Conservation (phyloP, 92 coral and sea anemone species). For the Epizoanthus rinbou region DNA sequence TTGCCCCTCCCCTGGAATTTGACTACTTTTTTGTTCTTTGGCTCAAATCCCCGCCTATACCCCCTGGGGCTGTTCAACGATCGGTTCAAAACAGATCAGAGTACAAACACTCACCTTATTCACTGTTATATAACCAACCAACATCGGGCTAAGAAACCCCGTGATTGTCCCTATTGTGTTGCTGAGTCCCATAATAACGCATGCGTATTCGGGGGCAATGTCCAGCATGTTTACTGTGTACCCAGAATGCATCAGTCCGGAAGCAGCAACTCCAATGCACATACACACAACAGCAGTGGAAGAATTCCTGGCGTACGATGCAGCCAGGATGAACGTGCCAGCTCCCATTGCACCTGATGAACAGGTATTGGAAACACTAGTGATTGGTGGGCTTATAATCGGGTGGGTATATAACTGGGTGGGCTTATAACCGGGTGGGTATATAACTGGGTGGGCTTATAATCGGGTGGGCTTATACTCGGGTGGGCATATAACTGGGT, state of each 20-base stretch:
- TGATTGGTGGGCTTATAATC: background rate
- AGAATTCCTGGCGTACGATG: slow-evolving; percentile 73
- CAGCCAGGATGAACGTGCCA: slow-evolving; percentile 73
- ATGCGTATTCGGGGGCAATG: slow-evolving; percentile 87
- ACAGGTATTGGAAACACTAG: background rate
- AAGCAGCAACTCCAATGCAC: slow-evolving; percentile 89
- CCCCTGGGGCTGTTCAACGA: too few relatives aligned
- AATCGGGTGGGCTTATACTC: too few relatives aligned
- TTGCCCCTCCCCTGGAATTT: too few relatives aligned
- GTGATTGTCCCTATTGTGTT: slow-evolving; percentile 86
- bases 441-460: too few relatives aligned
- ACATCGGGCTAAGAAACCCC: slow-evolving; percentile 88
- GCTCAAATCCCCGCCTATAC: too few relatives aligned
- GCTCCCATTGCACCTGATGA: slow-evolving; percentile 82
- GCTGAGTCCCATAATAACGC: slow-evolving; percentile 88
- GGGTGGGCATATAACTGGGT: too few relatives aligned
- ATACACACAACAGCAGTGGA: slow-evolving; percentile 72
- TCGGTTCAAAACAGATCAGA: too few relatives aligned
- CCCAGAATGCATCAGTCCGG: slow-evolving; percentile 88
- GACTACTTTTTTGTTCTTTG: too few relatives aligned
- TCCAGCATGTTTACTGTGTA: slow-evolving; percentile 88
- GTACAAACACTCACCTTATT: slow-evolving; percentile 61
- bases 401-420: too few relatives aligned
- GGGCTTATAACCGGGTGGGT: too few relatives aligned
- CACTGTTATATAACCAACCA: slow-evolving; percentile 78